These are phyloP conservation scores for Dasysyrphus tricinctus DNA, from an alignment of 2,888 invertebrate species.

Conservation along the genomic window DNA sequence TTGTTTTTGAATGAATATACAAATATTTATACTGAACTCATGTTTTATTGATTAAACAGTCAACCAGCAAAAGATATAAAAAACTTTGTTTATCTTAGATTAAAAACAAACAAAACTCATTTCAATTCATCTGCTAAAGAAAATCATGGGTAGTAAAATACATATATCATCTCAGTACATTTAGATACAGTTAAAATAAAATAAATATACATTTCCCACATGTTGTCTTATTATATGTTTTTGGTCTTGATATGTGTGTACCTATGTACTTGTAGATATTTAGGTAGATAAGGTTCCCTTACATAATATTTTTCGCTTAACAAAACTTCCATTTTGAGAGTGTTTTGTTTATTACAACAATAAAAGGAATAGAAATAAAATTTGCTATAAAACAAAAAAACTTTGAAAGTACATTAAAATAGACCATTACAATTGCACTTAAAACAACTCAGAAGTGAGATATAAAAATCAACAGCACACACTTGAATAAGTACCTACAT, in stretches of 20 bases:
- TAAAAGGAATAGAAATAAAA: background rate
- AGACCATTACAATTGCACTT: background rate
- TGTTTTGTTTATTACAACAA: constrained; percentile 6
- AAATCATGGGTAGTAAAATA: background rate
- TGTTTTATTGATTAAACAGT: constrained; percentile 22
- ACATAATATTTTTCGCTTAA: background rate
- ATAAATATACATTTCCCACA: background rate
- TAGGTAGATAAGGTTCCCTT: background rate
- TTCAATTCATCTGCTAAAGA: background rate
- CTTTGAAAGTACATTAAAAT: background rate
- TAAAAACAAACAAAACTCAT: background rate
- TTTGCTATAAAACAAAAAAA: background rate
- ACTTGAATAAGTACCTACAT: background rate
- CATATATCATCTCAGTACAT: background rate
- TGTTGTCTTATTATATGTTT: background rate
- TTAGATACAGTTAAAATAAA: background rate
- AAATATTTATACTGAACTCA: constrained; percentile 8
- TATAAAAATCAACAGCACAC: background rate
- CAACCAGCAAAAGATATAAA: background rate
- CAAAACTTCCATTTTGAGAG: background rate
- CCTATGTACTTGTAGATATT: background rate
- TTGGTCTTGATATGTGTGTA: background rate
- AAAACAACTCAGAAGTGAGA: background rate
- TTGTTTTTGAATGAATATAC: background rate
- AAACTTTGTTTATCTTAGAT: background rate